phyloP scores from a whole-genome alignment of 1,140 invertebrate genomes.

The Drosophila saltans region DNA sequence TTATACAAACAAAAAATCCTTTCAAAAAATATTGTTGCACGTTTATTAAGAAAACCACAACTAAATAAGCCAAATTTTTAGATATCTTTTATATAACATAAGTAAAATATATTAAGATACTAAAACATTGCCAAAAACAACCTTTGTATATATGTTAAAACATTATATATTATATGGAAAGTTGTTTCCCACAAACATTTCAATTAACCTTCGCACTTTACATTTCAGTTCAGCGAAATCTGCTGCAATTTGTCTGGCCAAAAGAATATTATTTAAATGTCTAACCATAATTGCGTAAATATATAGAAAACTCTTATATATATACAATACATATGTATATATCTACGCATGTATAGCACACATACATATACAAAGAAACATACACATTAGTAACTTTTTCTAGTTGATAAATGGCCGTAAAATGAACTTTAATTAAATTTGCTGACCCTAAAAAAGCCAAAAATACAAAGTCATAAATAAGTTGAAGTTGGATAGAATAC shows the following conservation, averaged over 20 bases:
- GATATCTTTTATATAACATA: too few relatives aligned
- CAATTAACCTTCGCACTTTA: background rate
- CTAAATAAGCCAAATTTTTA: too few relatives aligned
- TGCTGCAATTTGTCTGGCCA: constrained; percentile 47
- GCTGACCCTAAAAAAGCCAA: constrained; percentile 36
- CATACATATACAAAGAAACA: background rate
- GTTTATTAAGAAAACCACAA: too few relatives aligned
- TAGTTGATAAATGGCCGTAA: constrained; percentile 56
- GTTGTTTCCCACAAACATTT: background rate
- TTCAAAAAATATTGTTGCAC: too few relatives aligned
- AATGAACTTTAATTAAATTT: constrained; percentile 73
- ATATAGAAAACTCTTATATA: constrained; percentile 15
- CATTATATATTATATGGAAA: too few relatives aligned
- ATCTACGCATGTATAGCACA: constrained; percentile 5
- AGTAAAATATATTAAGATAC: too few relatives aligned
- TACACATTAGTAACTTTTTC: constrained; percentile 15
- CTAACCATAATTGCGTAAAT: constrained; percentile 41
- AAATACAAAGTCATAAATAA: constrained; percentile 61
- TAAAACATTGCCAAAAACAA: too few relatives aligned
- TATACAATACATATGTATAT: background rate
- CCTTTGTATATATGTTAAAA: too few relatives aligned
- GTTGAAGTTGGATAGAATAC: constrained; percentile 41
- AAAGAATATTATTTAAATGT: constrained; percentile 59
- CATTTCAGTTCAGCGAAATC: constrained; percentile 12
- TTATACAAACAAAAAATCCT: too few relatives aligned